Evolutionary conservation across 2,113 vertebrate genomes (phyloP).

Genomic region (Albula goreensis): DNA sequence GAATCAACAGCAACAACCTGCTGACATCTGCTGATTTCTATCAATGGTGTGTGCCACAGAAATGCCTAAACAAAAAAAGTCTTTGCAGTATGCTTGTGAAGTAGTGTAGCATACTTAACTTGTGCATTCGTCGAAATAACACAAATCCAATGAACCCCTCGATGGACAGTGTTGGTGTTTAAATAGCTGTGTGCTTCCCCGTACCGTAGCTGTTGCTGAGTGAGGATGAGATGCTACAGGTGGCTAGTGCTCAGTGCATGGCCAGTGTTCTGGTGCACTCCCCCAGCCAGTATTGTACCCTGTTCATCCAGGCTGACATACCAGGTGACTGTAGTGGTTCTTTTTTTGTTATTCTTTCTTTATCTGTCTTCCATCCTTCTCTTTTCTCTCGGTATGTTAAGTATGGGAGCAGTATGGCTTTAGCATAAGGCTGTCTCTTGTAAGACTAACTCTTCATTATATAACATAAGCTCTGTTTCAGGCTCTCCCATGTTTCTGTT

Average conservation of each 20-base stretch:
- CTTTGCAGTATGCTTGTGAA: too few relatives aligned
- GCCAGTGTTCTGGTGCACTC: constrained; percentile 81
- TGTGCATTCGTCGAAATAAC: too few relatives aligned
- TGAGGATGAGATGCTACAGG: constrained; percentile 84
- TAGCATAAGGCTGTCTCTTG: background rate
- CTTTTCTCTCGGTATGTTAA: background rate
- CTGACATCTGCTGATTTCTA: too few relatives aligned
- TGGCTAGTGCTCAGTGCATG: constrained; percentile 83
- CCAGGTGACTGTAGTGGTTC: constrained; percentile 72
- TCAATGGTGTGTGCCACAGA: too few relatives aligned
- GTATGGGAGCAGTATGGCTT: background rate
- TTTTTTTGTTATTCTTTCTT: constrained; percentile 12
- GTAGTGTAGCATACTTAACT: too few relatives aligned
- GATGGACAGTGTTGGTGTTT: background rate
- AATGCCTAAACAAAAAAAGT: too few relatives aligned
- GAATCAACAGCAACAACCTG: too few relatives aligned
- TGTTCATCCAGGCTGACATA: constrained; percentile 86
- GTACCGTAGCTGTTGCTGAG: constrained; percentile 81
- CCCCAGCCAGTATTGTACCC: constrained; percentile 73
- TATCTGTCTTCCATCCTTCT: background rate
- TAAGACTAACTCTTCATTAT: too few relatives aligned
- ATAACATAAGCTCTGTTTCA: background rate
- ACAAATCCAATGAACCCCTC: too few relatives aligned
- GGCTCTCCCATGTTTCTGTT: background rate
- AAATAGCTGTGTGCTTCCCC: constrained; percentile 29